A percentile compares a stretch with the other conserved stretches of the same genome.
Conservation (phyloP, 2,888 invertebrate genomes). For the Dascillus cervinus region DNA sequence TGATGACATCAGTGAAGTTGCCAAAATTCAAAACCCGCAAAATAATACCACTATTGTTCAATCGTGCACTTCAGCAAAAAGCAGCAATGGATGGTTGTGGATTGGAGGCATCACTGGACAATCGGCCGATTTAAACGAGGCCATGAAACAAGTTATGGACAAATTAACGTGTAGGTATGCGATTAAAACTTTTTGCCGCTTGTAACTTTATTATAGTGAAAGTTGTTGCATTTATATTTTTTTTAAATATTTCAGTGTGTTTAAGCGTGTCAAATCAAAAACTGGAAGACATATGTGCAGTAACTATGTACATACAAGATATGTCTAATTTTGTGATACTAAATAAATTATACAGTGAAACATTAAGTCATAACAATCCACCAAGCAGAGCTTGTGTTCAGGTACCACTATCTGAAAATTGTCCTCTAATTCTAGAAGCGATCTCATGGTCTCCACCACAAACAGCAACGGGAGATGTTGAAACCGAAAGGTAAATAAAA, state of each 20-base stretch:
- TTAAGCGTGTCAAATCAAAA: too few relatives aligned
- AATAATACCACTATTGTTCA: too few relatives aligned
- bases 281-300: conserved; percentile 65
- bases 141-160: conserved; percentile 64
- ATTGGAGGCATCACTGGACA: conserved; percentile 72
- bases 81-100: conserved; percentile 73
- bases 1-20: too few relatives aligned
- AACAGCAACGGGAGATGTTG: conserved; percentile 23
- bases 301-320: conserved; percentile 76
- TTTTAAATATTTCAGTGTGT: too few relatives aligned
- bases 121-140: conserved; percentile 54
- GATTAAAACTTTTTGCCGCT: conserved; percentile 11
- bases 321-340: conserved; percentile 72
- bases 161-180: conserved; percentile 73
- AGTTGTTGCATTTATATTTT: background rate
- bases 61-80: conserved; percentile 21
- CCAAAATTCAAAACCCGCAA: too few relatives aligned
- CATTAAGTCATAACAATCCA: conserved; percentile 69
- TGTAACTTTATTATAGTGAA: background rate
- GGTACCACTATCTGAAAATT: conserved; percentile 57
- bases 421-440: conserved; percentile 72
- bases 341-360: conserved; percentile 69
- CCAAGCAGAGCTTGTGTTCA: conserved; percentile 83
- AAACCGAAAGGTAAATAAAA: conserved; percentile 28
- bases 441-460: conserved; percentile 49